These are phyloP conservation scores for Aythya baeri DNA, from an alignment of 2,113 vertebrate species.

Conservation along the genomic window DNA sequence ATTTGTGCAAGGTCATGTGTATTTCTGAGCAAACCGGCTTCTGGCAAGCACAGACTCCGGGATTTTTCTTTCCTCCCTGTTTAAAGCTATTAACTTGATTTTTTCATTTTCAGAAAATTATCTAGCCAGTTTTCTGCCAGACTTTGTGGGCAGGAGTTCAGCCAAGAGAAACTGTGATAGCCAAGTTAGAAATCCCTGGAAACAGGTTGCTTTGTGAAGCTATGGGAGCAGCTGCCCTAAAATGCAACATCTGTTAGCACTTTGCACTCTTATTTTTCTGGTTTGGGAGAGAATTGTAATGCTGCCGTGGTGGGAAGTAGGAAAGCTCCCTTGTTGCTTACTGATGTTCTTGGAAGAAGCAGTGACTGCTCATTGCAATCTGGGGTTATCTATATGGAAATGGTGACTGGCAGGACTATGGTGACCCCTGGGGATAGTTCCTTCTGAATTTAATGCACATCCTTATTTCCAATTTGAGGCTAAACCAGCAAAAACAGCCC, in stretches of 20 bases:
- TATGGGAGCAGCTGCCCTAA: neutral
- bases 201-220: neutral
- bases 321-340: neutral
- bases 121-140: neutral
- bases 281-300: neutral
- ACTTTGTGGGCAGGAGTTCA: neutral
- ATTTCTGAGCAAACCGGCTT: neutral
- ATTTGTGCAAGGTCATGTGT: neutral
- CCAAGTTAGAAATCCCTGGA: neutral
- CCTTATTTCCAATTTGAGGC: neutral
- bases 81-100: neutral
- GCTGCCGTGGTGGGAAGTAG: neutral
- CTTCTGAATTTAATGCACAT: neutral
- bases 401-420: neutral
- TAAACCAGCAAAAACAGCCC: neutral
- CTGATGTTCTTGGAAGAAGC: neutral
- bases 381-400: neutral
- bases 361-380: neutral
- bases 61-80: neutral
- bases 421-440: neutral
- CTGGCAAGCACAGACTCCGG: neutral
- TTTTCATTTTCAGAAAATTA: neutral
- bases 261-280: neutral
- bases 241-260: slow-evolving; percentile 6
- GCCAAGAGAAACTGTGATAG: neutral